These are phyloP conservation scores for Acropora tenuis DNA, from an alignment of 64 coral and sea anemone species.

Conservation along the genomic window DNA sequence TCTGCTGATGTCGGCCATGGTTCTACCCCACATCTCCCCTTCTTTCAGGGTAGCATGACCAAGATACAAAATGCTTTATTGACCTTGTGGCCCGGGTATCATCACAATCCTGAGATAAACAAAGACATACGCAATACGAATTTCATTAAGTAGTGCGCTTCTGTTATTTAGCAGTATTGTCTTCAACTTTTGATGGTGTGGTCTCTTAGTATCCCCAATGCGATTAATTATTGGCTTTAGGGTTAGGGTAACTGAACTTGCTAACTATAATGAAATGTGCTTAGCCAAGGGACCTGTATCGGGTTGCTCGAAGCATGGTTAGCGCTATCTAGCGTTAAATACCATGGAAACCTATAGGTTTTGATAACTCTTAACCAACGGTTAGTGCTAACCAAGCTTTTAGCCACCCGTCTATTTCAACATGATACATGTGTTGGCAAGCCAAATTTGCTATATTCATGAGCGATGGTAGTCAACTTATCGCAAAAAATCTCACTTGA, in stretches of 20 bases:
- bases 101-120: not conserved
- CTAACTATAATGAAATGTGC: not conserved
- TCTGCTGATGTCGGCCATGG: not conserved
- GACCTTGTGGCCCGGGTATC: not conserved
- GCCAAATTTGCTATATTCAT: not conserved
- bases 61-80: not conserved
- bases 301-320: too few species aligned
- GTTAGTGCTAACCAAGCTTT: too few species aligned
- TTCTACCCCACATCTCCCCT: not conserved
- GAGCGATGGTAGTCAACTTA: conserved; percentile 6
- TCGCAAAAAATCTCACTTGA: not conserved
- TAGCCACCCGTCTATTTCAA: not conserved
- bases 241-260: not conserved
- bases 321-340: too few species aligned
- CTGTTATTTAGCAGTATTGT: not conserved
- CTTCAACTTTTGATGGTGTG: not conserved
- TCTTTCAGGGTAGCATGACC: not conserved
- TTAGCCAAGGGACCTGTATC: not conserved
- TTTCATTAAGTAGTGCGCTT: too few species aligned
- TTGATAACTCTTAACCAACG: too few species aligned
- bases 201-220: not conserved
- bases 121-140: not conserved
- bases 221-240: not conserved
- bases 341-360: too few species aligned
- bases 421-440: not conserved